Base-by-base conservation (phyloP, 2,888 invertebrate genomes). In the Hypsopygia costalis region DNA sequence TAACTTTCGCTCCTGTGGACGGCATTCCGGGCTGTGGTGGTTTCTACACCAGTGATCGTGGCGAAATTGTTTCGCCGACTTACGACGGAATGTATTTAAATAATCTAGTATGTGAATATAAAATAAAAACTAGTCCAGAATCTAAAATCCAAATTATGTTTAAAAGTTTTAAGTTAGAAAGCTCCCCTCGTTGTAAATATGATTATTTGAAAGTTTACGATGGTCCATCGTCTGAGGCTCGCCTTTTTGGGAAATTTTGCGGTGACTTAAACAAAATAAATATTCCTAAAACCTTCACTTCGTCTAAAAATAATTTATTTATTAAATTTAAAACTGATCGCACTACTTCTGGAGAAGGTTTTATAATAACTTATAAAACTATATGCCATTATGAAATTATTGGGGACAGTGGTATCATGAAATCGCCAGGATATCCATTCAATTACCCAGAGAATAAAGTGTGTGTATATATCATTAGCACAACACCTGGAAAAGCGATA, bases 1-100 rank as follows among this genome's bases (percentile, higher is more conserved):
- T 98, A 46, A 91, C 94, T 12, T 98, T 93, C 67, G 89, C 93
- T 0, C 89, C 92, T 1, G 82, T 93, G 7, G 92, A 93, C 90
- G 94, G 93, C 2, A 69, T 93, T 37, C 95, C 95, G 0, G 96
- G 96, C 1, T 97, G 97, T 69, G 97, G 97, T 1, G 97, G 96
- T 0, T 76, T 91, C 25, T 93, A 90, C 49, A 95, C 95, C 0
- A 59, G 78, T 3, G 82, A 90, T 3, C 76, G 69, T 43, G 97
- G 94, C 1, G 89, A 90, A 54, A 91, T 97, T 11, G 68, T 72
- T 1, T 92, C 94, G 0, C 96, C 96, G 0, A 83, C 83, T 10
- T 73, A 75, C 33, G 81, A 90, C 42, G 90, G 90, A 6, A 73
- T 70, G 3, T 93, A 94, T 62, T 67, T 88, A 0, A 73, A 89